Evolutionary conservation across 2,888 invertebrate genomes (phyloP), one percentile per base, ranked within the genome.

Genomic region (Syrphus vitripennis): DNA sequence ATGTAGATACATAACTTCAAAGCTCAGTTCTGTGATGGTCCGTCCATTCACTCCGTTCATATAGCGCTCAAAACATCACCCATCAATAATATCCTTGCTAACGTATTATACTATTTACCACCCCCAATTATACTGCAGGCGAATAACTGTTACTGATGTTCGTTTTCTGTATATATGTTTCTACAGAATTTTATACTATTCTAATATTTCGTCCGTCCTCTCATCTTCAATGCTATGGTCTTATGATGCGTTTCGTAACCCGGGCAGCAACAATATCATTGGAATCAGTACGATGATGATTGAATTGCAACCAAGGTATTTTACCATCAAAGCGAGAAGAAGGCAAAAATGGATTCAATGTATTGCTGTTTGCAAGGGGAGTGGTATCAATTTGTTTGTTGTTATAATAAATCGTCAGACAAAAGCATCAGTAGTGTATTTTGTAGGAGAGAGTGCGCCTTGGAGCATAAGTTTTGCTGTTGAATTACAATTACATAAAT

Each of bases 251-350:
- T 67, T 65, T 71, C 29, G 75, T 67, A 45, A 31, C 70, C 65
- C 40, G 67, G 71, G 80, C 65, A 69, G 45, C 72, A 77, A 76
- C 80, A 76, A 81, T 84, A 84, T 72, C 76, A 72, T 84, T 55
- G 61, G 65, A 72, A 67, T 57, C 55, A 71, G 72, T 72, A 83
- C 69, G 53, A 76, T 81, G 53, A 80, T 84, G 84, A 84, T 84
- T 84, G 84, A 84, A 84, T 84, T 84, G 84, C 84, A 77, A 77
- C 80, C 80, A 69, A 72, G 48, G 76, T 69, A 78, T 74, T 72
- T 69, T 70, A 55, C 55, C 74, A 71, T 45, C 65, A 55, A n/a
- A 19, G 16, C 21, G 1, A 61, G 29, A 19, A 65, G 14, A 45
- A 24, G 40, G n/a, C 48, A 55, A 55, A 48, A 63, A 70, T 78